Evolutionary conservation across 2,113 vertebrate species (phyloP).

Genomic region (Xiphophorus maculatus): DNA sequence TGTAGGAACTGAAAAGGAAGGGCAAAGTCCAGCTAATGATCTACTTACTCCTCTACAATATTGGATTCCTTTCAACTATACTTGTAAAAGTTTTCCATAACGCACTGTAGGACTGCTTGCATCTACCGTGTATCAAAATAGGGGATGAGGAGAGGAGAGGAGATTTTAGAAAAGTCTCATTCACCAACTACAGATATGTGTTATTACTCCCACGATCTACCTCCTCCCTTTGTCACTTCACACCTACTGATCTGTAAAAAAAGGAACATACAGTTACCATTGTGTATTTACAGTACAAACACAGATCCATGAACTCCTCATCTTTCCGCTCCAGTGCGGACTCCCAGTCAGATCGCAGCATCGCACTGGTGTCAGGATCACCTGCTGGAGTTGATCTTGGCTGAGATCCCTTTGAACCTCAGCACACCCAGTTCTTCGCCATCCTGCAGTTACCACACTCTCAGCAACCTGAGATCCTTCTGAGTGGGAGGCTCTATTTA

Average conservation of each 20-base stretch:
- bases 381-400: slow-evolving; percentile 58
- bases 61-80: not conserved
- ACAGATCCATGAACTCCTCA: not conserved
- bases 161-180: slow-evolving; percentile 8
- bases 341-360: slow-evolving; percentile 35
- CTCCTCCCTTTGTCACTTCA: slow-evolving; percentile 1
- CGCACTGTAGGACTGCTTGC: not conserved
- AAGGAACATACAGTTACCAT: slow-evolving; percentile 10
- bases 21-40: no score
- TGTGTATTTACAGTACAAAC: not conserved
- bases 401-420: slow-evolving; percentile 28
- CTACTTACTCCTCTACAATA: not conserved
- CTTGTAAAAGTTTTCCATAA: not conserved
- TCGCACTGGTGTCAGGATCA: slow-evolving; percentile 51
- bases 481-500: slow-evolving; percentile 39
- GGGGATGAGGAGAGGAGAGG: not conserved
- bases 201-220: slow-evolving; percentile 8
- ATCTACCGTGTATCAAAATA: not conserved
- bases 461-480: slow-evolving; percentile 36
- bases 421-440: slow-evolving; percentile 29
- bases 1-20: not conserved
- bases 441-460: slow-evolving; percentile 29
- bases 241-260: slow-evolving; percentile 18
- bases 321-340: slow-evolving; percentile 11
- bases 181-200: slow-evolving; percentile 11